phyloP scores from a whole-genome alignment of 2,113 vertebrate genomes.

The Strix uralensis region DNA sequence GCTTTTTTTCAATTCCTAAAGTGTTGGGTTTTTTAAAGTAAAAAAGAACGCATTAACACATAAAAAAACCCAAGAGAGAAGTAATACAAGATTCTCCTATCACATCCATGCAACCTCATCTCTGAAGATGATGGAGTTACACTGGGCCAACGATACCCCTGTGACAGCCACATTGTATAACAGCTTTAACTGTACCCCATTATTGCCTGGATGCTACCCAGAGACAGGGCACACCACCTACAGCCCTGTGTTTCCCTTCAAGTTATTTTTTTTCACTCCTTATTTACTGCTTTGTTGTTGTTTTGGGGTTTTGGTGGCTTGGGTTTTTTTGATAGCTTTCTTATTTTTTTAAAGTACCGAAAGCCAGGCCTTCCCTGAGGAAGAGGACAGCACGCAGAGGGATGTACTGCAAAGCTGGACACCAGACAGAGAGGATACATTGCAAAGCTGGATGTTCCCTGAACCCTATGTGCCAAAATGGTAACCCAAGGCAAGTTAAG shows the following conservation, averaged over 20 bases:
- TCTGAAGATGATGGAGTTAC: not conserved
- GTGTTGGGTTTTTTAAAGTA: not conserved
- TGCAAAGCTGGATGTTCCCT: slow-evolving; percentile 49
- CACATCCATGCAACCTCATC: not conserved
- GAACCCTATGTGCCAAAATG: slow-evolving; percentile 36
- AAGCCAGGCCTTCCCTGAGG: not conserved
- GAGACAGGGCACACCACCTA: not conserved
- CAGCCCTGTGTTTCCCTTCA: not conserved
- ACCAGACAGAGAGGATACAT: not conserved
- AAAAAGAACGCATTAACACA: not conserved
- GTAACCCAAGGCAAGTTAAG: slow-evolving; percentile 57
- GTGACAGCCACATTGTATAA: not conserved
- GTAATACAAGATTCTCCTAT: not conserved
- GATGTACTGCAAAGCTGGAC: slow-evolving; percentile 7
- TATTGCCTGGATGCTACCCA: not conserved
- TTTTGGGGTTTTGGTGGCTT: not conserved
- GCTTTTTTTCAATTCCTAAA: not conserved
- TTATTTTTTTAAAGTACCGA: not conserved
- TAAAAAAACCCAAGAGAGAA: not conserved
- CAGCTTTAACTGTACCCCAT: not conserved
- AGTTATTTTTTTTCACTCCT: not conserved
- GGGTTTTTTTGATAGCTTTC: not conserved
- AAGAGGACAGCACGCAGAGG: not conserved
- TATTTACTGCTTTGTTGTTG: not conserved
- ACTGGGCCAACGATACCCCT: not conserved